Percentiles rank a stretch among this genome's conserved stretches.
phyloP scores from a whole-genome alignment of 2,888 invertebrate genomes.

The Cepaea hortensis region DNA sequence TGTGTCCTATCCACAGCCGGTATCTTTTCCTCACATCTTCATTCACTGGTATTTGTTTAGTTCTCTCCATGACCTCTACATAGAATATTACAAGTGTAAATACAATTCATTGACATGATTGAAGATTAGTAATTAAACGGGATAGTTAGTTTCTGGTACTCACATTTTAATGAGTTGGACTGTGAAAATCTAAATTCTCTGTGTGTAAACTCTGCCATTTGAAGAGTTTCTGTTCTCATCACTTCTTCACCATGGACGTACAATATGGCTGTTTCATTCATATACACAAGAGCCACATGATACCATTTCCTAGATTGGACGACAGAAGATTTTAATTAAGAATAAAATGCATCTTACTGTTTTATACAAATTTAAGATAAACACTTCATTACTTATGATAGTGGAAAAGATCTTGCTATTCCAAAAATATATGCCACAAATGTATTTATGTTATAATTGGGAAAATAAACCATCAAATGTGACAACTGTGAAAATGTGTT shows the following conservation, averaged over 20 bases:
- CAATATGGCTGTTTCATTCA: neutral
- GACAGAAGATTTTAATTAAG: neutral
- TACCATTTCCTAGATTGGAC: neutral
- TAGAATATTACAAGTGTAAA: too few relatives aligned
- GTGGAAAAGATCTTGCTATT: too few relatives aligned
- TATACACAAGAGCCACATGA: neutral
- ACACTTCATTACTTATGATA: too few relatives aligned
- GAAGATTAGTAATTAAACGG: neutral
- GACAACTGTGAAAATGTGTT: too few relatives aligned
- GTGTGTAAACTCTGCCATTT: neutral
- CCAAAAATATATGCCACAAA: too few relatives aligned
- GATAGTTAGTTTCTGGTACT: neutral
- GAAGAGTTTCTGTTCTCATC: neutral
- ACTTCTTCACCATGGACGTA: slow-evolving; percentile 3
- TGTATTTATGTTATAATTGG: too few relatives aligned
- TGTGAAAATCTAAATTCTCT: neutral
- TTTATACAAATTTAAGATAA: neutral
- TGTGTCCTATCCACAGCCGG: too few relatives aligned
- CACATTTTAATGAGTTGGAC: slow-evolving; percentile 3
- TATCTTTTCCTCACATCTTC: too few relatives aligned
- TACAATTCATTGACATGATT: neutral
- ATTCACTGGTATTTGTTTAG: too few relatives aligned
- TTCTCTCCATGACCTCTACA: too few relatives aligned
- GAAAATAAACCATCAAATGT: too few relatives aligned
- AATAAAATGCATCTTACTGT: too few relatives aligned